Conservation (phyloP, 2,797 vertebrate genomes). For the Chiroxiphia lanceolata region DNA sequence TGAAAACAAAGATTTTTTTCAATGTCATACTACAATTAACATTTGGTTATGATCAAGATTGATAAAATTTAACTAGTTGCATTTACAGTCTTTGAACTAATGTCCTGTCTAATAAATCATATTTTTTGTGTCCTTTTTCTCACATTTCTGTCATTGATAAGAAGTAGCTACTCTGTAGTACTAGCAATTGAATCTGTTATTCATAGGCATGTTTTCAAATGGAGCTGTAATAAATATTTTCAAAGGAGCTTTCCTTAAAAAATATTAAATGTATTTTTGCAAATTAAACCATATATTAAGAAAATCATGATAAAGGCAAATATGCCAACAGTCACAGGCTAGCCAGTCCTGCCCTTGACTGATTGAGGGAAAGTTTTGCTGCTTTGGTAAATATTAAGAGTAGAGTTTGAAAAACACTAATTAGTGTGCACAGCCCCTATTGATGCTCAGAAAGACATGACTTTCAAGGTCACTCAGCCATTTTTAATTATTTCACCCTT, state of each 20-base stretch:
- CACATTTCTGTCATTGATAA: background rate
- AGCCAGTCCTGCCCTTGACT: background rate
- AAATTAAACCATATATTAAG: background rate
- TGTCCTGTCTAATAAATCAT: background rate
- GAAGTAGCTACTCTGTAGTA: background rate
- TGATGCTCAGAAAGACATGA: background rate
- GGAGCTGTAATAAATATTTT: background rate
- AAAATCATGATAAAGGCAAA: background rate
- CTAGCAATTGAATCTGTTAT: background rate
- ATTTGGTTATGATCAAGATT: background rate
- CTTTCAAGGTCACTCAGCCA: conserved; percentile 12
- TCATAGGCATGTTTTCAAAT: background rate
- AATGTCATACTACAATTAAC: background rate
- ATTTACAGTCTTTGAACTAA: background rate
- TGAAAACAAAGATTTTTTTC: background rate
- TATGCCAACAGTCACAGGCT: background rate
- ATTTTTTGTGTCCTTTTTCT: background rate
- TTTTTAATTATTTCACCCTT: conserved; percentile 32
- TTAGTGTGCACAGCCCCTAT: conserved; percentile 1
- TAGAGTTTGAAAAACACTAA: conserved; percentile 24
- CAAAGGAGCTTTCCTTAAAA: background rate
- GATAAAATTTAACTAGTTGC: background rate
- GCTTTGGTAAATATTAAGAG: conserved; percentile 37
- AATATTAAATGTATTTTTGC: background rate
- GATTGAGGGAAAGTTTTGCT: background rate